Base-by-base conservation (phyloP, 2,888 invertebrate species). In the Lasioglossum malachurum region DNA sequence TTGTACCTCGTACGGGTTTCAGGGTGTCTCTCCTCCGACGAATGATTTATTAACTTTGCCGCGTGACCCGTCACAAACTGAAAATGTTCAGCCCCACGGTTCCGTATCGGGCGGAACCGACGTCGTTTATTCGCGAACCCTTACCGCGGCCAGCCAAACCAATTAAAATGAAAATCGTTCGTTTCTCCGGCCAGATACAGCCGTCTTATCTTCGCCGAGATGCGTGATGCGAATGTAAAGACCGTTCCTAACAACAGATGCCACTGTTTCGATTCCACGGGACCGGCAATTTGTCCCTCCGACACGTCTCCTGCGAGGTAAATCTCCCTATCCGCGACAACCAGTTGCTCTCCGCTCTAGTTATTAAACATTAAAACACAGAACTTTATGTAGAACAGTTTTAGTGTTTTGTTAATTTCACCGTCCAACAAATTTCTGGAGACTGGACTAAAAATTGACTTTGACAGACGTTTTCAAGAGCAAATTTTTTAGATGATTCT, bases 1-100 rank as follows among this genome's bases (percentile, higher is more conserved):
- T 64, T 64, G 44, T 73, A 69, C 60, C 79, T n/a, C 49, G 46
- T 23, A 12, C 23, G 64, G 57, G 53, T 75, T 80, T 75, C 67
- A 49, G 44, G 74, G 69, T 77, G 80, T 80, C 79, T n/a, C 75
- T 71, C 35, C 60, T 60, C 71, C 41, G 10, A 64, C 75, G 64
- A 80, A 84, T 84, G 82, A 89, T 89, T 87, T 89, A 89, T 89
- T 89, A 89, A 84, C 78, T 57, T 74, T 38, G 64, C 57, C 71
- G 44, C 75, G 71, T 82, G 87, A 87, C 75, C 73, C 71, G 71
- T 77, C 79, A 69, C 69, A 78, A 82, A 72, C 79, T 67, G 84
- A 41, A 84, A 89, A 79, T 49, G 73, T 73, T 88, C 81, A 57
- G 72, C 41, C 35, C 41, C 41, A 27, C 19, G 10, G 35, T 57